Evolutionary conservation across 2,797 vertebrate species (phyloP), one percentile per base, ranked within the genome.

Genomic region (Leptatherina wallacei): DNA sequence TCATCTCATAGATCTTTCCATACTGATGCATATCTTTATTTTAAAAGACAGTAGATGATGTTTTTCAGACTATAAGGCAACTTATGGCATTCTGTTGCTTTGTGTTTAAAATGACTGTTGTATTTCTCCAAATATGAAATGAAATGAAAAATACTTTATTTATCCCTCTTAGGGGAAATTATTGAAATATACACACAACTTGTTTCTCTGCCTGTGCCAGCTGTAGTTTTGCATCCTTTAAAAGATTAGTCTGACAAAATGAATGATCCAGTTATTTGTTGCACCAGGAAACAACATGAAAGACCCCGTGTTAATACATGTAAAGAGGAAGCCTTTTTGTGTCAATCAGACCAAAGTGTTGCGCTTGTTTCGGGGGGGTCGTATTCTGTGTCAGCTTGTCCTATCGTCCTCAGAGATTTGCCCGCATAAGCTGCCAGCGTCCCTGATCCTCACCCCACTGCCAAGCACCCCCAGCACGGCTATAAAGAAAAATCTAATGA

Each of bases 401-500:
- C 71, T 62, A 16, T 66, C 12, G 20, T 84, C 81, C 75, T 88
- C 51, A 36, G 51, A 82, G 38, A 70, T 71, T 83, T 80, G 63
- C 69, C 73, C 67, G 73, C 52, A 70, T 27, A 76, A 44, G 67
- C 75, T 63, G 32, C 75, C 71, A 30, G 59, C 13, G 30, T 69
- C 56, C 47, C 55, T 13, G 22, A 54, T 70, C 58, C 72, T 69
- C 65, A 3, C 67, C 75, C 69, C 44, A 3, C 52, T 69, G 76
- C 78, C 71, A 61, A 82, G 79, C 54, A 32, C 71, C 63, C 61
- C 42, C 61, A 71, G 76, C 65, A 29, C 24, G 60, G 57, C 75
- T 80, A 75, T 87, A 88, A 86, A 87, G 83, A 80, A 84, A 89
- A 82, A 78, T 75, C 82, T 81, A 92, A 94, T 93, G 85, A 91